phyloP scores from a whole-genome alignment of 2,888 invertebrate species.

The Yponomeuta evonymella region DNA sequence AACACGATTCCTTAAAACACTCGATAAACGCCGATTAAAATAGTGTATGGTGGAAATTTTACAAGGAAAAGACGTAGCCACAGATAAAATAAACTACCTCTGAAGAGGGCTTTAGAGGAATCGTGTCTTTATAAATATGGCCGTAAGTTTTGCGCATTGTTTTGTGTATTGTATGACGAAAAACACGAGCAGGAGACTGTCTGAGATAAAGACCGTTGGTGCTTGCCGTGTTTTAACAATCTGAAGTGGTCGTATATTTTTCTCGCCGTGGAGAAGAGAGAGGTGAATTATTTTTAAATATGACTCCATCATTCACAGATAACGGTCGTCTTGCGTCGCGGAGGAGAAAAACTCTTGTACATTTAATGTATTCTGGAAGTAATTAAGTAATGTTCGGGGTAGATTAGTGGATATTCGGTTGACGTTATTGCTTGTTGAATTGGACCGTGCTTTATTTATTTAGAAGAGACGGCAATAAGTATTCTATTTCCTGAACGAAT shows the following conservation, averaged over 20 bases:
- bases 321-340: constrained; percentile 53
- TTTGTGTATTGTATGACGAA: too few species aligned
- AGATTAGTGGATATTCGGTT: constrained; percentile 43
- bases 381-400: constrained; percentile 56
- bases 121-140: too few species aligned
- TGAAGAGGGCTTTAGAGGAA: too few species aligned
- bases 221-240: constrained; percentile 29
- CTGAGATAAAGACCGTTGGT: background rate
- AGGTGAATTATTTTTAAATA: constrained; percentile 71
- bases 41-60: too few species aligned
- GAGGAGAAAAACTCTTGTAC: constrained; percentile 49
- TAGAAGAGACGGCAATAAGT: constrained; percentile 22
- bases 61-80: too few species aligned
- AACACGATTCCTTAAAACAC: too few species aligned
- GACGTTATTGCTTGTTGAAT: constrained; percentile 43
- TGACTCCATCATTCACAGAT: constrained; percentile 70
- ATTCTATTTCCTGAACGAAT: constrained; percentile 26
- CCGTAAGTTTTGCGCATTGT: too few species aligned
- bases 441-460: constrained; percentile 13
- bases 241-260: constrained; percentile 60
- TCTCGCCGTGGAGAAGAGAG: constrained; percentile 45
- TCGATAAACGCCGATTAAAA: too few species aligned
- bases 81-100: too few species aligned
- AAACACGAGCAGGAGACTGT: too few species aligned
- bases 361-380: constrained; percentile 50